Evolutionary conservation across 2,797 vertebrate genomes (phyloP), one percentile per base, ranked within the genome.

Genomic region (Lindbergichthys nudifrons): DNA sequence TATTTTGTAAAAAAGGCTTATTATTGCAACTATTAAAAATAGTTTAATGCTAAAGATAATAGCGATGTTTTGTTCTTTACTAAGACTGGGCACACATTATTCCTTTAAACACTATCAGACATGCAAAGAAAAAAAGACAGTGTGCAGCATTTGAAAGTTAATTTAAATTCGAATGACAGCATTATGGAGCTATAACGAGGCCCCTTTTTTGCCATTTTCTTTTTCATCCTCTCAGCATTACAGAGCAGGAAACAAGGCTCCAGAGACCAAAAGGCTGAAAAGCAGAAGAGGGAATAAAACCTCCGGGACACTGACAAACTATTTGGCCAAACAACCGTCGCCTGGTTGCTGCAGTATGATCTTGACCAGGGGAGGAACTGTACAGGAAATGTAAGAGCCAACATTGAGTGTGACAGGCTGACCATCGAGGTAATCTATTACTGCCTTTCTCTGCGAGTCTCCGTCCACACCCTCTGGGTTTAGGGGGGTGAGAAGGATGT

Each of bases 391-490:
- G 32, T 36, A 9, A 36, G 32, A 65, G 70, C 84, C 85, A 88
- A 85, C 88, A 90, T 77, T 74, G 86, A 79, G 82, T 64, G 12
- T 88, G 89, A 88, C 85, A 88, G 81, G 68, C 83, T 83, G 84
- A 87, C 79, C 87, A 85, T 76, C 71, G 73, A 89, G 81, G 75
- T 90, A 85, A 93, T 92, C 89, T 80, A 88, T 92, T 89, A 87
- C 70, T 32, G 71, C 77, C 79, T 75, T 60, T 80, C 58, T 60
- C 45, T 41, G 32, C 1, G 41, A 83, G 59, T 54, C 75, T 75
- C 73, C 59, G 75, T 70, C 73, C 68, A 48, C 75, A 78, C 84
- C 80, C 76, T 48, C 62, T 48, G 77, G 85, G 45, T 70, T 73
- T 16, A 8, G 32, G 58, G 65, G 68, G 19, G 64, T 85, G 75